These are phyloP conservation scores for Plecotus auritus DNA, from an alignment of 2,113 vertebrate species.

Conservation along the genomic window DNA sequence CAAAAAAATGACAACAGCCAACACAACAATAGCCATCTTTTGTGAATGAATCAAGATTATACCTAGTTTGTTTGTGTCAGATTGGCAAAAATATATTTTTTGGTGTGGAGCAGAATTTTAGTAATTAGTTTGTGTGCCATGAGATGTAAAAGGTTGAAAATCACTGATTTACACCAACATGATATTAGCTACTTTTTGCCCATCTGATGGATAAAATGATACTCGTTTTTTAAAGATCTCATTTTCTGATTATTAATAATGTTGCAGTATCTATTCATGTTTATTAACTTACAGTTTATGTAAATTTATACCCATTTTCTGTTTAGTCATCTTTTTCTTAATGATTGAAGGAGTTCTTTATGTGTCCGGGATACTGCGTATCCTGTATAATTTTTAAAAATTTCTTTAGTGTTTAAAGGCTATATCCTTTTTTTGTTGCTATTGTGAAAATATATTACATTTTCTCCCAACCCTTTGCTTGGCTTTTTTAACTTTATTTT, in stretches of 20 bases:
- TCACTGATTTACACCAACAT: background rate
- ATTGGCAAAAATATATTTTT: background rate
- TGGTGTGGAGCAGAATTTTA: background rate
- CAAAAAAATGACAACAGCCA: background rate
- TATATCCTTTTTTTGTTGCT: background rate
- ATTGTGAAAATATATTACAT: background rate
- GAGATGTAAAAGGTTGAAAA: background rate
- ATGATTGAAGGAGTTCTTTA: background rate
- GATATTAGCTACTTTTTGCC: background rate
- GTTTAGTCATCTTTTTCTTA: background rate
- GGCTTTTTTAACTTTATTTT: slow-evolving; percentile 12
- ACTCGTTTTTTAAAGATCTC: background rate
- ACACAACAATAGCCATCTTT: background rate
- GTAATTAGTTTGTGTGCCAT: background rate
- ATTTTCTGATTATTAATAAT: background rate
- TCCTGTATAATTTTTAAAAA: background rate
- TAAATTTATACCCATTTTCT: background rate
- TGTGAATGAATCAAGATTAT: background rate
- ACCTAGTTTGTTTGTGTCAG: background rate
- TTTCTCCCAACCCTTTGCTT: background rate
- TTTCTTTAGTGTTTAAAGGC: background rate
- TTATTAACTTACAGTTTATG: background rate
- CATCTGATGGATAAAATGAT: background rate
- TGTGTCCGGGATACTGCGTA: background rate
- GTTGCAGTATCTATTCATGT: background rate